Evolutionary conservation across 2,113 vertebrate species (phyloP).

Genomic region (Garra rufa): DNA sequence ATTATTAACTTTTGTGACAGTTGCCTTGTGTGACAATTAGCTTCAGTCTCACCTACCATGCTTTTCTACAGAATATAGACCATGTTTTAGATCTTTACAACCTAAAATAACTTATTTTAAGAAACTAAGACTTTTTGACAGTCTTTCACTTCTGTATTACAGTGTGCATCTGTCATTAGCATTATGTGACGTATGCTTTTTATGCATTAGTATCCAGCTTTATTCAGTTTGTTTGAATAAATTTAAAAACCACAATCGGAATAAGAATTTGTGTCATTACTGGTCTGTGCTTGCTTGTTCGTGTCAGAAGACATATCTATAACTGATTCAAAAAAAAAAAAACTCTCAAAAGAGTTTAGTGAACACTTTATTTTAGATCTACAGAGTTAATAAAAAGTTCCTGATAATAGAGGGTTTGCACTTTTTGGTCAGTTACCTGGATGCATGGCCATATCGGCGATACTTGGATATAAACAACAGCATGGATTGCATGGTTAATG

Average conservation of each 20-base stretch:
- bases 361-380: too few species aligned
- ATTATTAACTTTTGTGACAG: neutral
- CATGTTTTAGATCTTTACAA: neutral
- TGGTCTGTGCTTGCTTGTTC: neutral
- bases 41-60: neutral
- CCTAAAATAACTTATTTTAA: neutral
- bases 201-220: constrained; percentile 9
- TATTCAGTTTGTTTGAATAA: neutral
- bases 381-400: too few species aligned
- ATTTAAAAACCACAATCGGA: neutral
- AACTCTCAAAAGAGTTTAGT: too few species aligned
- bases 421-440: too few species aligned
- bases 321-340: too few species aligned
- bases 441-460: too few species aligned
- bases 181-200: neutral
- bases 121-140: neutral
- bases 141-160: neutral
- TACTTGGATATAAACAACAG: too few species aligned
- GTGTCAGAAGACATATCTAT: neutral
- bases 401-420: too few species aligned
- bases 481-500: too few species aligned
- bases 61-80: neutral
- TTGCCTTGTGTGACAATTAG: neutral
- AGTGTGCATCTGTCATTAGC: neutral
- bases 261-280: neutral